Conservation (phyloP, 2,888 invertebrate genomes). For the Drosophila infuscata region DNA sequence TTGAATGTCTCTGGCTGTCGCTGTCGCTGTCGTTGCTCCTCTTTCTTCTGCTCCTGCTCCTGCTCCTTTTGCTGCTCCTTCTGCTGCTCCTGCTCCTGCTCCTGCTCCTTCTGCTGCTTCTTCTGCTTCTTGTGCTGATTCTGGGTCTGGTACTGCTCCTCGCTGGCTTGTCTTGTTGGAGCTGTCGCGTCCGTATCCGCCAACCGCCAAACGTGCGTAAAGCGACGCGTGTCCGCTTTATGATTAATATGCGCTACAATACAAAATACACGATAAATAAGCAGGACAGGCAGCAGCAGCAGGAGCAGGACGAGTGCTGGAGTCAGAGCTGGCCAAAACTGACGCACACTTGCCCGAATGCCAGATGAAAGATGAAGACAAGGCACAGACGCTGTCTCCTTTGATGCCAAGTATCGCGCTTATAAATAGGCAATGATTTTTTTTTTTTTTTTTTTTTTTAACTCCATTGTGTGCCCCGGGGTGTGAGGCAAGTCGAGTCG, state of each 20-base stretch:
- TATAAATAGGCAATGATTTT: constrained; percentile 59
- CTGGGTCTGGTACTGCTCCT: constrained; percentile 18
- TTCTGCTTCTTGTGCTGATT: constrained; percentile 9
- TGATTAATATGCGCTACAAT: constrained; percentile 80
- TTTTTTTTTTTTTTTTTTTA: constrained; percentile 32
- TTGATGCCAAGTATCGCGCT: constrained; percentile 35
- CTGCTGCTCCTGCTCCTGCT: not conserved
- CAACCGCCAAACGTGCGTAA: constrained; percentile 78
- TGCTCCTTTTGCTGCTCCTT: not conserved
- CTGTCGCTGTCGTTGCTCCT: constrained; percentile 4
- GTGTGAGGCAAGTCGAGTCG: not conserved
- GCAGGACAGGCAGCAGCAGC: constrained; percentile 29
- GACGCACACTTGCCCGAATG: constrained; percentile 36
- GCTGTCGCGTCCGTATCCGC: constrained; percentile 64
- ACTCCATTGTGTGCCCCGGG: not conserved
- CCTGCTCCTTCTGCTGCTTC: not conserved
- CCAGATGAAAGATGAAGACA: constrained; percentile 55
- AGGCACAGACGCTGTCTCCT: constrained; percentile 35
- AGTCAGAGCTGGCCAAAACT: constrained; percentile 20
- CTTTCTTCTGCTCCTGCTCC: not conserved
- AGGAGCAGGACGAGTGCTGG: not conserved
- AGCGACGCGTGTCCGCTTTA: constrained; percentile 81
- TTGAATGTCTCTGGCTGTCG: constrained; percentile 31
- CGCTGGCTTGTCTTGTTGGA: constrained; percentile 64
- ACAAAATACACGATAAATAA: constrained; percentile 76